Percentiles rank a stretch among this genome's conserved stretches.
These are phyloP conservation scores for Chlorops oryzae DNA, from an alignment of 1,140 invertebrate genomes.

Conservation along the genomic window DNA sequence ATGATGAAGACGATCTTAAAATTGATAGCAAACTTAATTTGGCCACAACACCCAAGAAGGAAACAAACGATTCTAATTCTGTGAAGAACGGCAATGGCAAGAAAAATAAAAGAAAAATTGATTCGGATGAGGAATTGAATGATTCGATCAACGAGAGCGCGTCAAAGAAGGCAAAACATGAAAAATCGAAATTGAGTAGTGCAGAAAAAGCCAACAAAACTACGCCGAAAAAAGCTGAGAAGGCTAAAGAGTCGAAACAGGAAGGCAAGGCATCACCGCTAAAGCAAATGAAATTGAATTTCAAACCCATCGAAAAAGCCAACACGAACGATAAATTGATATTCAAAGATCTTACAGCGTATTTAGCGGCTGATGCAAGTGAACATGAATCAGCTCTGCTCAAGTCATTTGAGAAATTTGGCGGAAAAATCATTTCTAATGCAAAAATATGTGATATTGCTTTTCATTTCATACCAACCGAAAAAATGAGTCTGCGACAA, in stretches of 20 bases:
- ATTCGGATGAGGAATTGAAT: background rate
- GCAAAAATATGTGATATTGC: too few relatives aligned
- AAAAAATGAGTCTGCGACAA: too few relatives aligned
- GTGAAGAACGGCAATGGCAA: conserved; percentile 14
- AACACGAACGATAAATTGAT: conserved; percentile 5
- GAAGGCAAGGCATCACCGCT: background rate
- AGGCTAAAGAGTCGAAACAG: background rate
- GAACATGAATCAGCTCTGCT: too few relatives aligned
- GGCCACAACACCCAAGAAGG: conserved; percentile 21
- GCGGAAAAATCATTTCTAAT: too few relatives aligned
- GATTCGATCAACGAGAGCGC: background rate
- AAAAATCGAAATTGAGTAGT: too few relatives aligned
- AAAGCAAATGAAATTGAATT: background rate
- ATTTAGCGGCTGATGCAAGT: too few relatives aligned
- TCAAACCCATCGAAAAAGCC: too few relatives aligned
- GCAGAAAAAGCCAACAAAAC: background rate
- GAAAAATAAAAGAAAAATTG: conserved; percentile 15
- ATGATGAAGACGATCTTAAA: background rate
- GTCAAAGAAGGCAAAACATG: background rate
- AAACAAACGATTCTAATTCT: background rate
- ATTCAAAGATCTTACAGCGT: conserved; percentile 10
- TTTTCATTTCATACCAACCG: too few relatives aligned
- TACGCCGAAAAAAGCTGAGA: background rate
- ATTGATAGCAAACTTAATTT: conserved; percentile 14
- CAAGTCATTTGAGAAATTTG: too few relatives aligned